Conservation (phyloP, 1,140 invertebrate genomes). For the Cataglyphis hispanica region DNA sequence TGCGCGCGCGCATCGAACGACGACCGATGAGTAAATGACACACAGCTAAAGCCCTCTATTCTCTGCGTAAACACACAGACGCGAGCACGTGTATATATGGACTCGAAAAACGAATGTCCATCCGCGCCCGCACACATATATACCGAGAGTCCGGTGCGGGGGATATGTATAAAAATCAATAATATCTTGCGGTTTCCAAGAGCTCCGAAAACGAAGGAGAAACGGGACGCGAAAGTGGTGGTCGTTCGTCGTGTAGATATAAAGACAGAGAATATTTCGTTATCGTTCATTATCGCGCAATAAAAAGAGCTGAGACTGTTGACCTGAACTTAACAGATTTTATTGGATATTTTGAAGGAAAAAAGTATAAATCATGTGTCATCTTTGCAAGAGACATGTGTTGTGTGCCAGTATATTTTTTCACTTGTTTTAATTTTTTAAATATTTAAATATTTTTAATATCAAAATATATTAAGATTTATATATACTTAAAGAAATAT, state of each 20-base stretch:
- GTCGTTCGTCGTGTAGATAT: slow-evolving; percentile 54
- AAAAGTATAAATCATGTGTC: neutral
- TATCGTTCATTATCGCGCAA: slow-evolving; percentile 46
- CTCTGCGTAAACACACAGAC: slow-evolving; percentile 75
- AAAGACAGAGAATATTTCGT: slow-evolving; percentile 67
- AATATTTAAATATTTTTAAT: neutral
- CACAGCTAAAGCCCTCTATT: slow-evolving; percentile 66
- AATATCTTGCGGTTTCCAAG: slow-evolving; percentile 85
- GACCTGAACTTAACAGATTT: neutral
- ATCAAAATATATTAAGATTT: neutral
- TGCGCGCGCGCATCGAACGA: slow-evolving; percentile 43
- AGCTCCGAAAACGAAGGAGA: slow-evolving; percentile 77
- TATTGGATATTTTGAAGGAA: neutral
- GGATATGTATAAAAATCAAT: slow-evolving; percentile 85
- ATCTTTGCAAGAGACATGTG: neutral
- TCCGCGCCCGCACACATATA: slow-evolving; percentile 58
- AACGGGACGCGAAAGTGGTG: slow-evolving; percentile 51
- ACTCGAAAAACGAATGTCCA: slow-evolving; percentile 65
- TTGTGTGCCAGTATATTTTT: no score
- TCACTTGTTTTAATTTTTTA: neutral
- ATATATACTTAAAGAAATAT: neutral
- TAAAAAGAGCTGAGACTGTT: neutral
- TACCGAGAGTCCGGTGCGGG: slow-evolving; percentile 61
- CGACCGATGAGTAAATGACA: slow-evolving; percentile 78
- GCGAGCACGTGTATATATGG: slow-evolving; percentile 50